phyloP scores from a whole-genome alignment of 2,888 invertebrate species.

The Homarus gammarus region DNA sequence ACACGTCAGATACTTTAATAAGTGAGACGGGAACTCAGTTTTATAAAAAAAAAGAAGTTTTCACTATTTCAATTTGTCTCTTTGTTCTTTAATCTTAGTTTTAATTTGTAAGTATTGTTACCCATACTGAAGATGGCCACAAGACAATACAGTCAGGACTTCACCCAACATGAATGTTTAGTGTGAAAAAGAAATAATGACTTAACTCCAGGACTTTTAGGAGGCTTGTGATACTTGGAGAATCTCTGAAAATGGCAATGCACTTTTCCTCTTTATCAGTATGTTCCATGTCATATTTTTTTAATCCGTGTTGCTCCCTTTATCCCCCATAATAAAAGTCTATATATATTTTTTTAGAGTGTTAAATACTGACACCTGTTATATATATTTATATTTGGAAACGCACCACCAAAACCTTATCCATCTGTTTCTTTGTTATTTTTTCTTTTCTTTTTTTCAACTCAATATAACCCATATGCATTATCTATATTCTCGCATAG shows the following conservation, averaged over 20 bases:
- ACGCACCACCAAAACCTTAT: neutral
- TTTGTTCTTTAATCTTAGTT: constrained; percentile 14
- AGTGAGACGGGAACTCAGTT: constrained; percentile 1
- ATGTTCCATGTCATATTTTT: constrained; percentile 32
- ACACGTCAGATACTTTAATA: constrained; percentile 6
- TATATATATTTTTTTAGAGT: neutral
- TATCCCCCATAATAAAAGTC: constrained; percentile 1
- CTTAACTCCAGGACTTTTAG: constrained; percentile 59
- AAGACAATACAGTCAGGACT: constrained; percentile 58
- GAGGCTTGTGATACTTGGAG: constrained; percentile 74
- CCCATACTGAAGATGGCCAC: constrained; percentile 46
- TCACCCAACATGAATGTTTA: constrained; percentile 59
- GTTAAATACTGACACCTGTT: neutral
- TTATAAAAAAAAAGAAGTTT: too few species aligned
- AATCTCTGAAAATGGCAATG: constrained; percentile 42
- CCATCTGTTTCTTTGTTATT: neutral
- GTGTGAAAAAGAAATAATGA: constrained; percentile 51
- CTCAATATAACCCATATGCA: constrained; percentile 28
- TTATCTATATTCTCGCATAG: constrained; percentile 33
- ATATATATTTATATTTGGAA: neutral
- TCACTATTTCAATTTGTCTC: constrained; percentile 13
- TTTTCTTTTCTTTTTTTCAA: neutral
- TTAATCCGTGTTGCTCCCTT: constrained; percentile 18
- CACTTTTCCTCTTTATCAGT: constrained; percentile 20
- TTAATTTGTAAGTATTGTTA: constrained; percentile 24